These are phyloP conservation scores for Nicator chloris DNA, from an alignment of 2,113 vertebrate species.

Conservation along the genomic window DNA sequence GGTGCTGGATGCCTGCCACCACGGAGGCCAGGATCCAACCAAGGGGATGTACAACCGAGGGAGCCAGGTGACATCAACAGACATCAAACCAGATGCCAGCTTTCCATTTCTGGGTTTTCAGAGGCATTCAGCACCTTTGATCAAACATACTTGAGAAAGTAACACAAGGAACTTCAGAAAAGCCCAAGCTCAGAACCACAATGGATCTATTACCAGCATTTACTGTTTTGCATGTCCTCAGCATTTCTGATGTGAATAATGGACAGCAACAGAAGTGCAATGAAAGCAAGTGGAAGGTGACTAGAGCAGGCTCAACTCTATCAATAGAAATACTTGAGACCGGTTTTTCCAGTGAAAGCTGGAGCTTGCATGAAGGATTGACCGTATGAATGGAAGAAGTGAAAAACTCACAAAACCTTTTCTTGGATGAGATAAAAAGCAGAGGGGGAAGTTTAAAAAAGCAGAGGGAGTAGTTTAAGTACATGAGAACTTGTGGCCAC, in stretches of 20 bases:
- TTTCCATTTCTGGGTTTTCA: background rate
- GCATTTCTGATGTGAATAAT: background rate
- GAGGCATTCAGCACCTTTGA: background rate
- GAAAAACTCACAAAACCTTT: background rate
- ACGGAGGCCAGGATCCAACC: background rate
- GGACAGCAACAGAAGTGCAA: accelerated
- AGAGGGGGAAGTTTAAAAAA: background rate
- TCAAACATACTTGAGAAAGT: background rate
- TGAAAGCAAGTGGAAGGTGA: background rate
- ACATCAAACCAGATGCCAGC: background rate
- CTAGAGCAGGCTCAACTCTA: background rate
- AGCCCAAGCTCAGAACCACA: background rate
- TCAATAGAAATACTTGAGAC: background rate
- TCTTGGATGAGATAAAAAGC: background rate
- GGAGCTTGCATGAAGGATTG: background rate
- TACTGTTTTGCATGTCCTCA: background rate
- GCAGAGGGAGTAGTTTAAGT: background rate
- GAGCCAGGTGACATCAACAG: background rate
- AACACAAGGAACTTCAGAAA: background rate
- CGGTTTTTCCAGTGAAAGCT: background rate
- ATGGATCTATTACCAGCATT: background rate
- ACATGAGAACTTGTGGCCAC: background rate
- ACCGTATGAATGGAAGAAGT: background rate
- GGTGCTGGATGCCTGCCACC: background rate
- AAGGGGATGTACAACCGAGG: background rate